Conservation (phyloP, 2,113 vertebrate species). For the Haplochromis burtoni region DNA sequence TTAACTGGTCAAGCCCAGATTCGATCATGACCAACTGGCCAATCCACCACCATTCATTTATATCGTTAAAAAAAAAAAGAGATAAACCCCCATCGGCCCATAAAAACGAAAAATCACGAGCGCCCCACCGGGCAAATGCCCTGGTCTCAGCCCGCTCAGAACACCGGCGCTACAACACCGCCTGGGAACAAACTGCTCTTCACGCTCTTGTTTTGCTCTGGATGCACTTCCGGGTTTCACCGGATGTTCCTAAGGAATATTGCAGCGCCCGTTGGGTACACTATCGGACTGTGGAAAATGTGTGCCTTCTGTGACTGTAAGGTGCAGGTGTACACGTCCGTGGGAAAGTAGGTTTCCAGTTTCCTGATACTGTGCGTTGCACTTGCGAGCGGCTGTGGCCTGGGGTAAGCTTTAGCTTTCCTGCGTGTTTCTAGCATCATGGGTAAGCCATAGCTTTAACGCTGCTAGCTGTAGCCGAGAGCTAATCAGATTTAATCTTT, state of each 20-base stretch:
- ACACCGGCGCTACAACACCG: not conserved
- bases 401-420: slow-evolving; percentile 4
- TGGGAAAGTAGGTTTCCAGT: not conserved
- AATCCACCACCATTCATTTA: not conserved
- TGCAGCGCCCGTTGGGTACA: not conserved
- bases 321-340: not conserved
- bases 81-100: not conserved
- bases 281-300: not conserved
- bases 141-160: not conserved
- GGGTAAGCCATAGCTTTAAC: not conserved
- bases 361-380: not conserved
- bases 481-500: not conserved
- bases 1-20: not conserved
- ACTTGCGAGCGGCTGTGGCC: not conserved
- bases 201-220: not conserved
- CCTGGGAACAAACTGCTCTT: not conserved
- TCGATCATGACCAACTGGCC: not conserved
- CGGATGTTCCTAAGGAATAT: slow-evolving; percentile 25
- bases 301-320: not conserved
- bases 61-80: not conserved
- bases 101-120: not conserved
- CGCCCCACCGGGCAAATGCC: not conserved
- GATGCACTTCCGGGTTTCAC: not conserved
- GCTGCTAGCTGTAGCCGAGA: slow-evolving; percentile 1
- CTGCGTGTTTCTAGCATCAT: not conserved